Conservation (phyloP, 2,113 vertebrate genomes). For the Elephas maximus region DNA sequence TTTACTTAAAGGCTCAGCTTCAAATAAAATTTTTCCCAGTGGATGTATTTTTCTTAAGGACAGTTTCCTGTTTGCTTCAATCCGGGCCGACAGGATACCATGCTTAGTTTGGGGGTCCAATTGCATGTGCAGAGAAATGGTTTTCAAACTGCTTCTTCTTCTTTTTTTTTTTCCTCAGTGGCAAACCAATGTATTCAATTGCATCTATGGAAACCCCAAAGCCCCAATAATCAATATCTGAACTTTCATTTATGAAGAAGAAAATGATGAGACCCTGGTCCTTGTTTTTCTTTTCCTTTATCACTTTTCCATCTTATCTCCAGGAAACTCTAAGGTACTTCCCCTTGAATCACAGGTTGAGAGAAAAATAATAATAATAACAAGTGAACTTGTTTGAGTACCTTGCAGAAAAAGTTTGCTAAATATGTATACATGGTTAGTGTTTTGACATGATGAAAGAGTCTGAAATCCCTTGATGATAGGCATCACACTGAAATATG, state of each 20-base stretch:
- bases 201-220: not conserved
- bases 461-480: conserved; percentile 20
- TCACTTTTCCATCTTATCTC: not conserved
- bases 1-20: conserved; percentile 23
- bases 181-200: not conserved
- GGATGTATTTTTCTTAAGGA: not conserved
- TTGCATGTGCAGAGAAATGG: not conserved
- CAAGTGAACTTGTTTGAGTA: not conserved
- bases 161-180: not conserved
- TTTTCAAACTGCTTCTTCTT: not conserved
- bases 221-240: not conserved
- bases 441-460: conserved; percentile 39
- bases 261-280: not conserved
- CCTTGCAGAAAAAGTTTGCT: not conserved
- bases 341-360: not conserved
- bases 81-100: not conserved
- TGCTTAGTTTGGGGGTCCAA: not conserved
- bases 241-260: not conserved
- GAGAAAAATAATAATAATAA: not conserved
- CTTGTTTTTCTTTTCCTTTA: not conserved
- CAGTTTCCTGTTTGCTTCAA: not conserved
- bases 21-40: not conserved
- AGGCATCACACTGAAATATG: conserved; percentile 52
- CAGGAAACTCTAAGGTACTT: not conserved
- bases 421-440: not conserved